phyloP scores from a whole-genome alignment of 2,113 vertebrate genomes.

The Butastur rufipennis region DNA sequence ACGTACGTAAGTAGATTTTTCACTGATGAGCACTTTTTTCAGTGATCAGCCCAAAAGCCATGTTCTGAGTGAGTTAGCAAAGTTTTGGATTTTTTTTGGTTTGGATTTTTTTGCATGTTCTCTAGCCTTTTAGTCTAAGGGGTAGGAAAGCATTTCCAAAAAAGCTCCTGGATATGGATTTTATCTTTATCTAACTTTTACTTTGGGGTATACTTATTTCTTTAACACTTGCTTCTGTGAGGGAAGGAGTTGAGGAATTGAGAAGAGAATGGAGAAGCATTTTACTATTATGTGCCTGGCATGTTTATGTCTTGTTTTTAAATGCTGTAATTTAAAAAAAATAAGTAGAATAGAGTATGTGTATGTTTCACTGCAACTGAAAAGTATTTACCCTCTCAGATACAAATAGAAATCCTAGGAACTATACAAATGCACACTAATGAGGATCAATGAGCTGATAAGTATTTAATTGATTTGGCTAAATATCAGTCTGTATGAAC shows the following conservation, averaged over 20 bases:
- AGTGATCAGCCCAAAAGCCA: not conserved
- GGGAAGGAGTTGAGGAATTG: not conserved
- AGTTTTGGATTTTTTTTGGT: not conserved
- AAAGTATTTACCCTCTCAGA: not conserved
- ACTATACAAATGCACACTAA: not conserved
- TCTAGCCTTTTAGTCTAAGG: not conserved
- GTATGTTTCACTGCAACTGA: not conserved
- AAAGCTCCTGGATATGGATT: not conserved
- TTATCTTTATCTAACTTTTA: not conserved
- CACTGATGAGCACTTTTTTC: not conserved
- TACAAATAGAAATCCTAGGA: not conserved
- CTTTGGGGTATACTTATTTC: not conserved
- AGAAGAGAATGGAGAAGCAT: not conserved
- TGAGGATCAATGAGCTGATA: not conserved
- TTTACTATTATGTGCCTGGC: not conserved
- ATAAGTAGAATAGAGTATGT: not conserved
- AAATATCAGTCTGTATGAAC: not conserved
- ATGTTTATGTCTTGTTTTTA: not conserved
- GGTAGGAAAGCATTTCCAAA: not conserved
- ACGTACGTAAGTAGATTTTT: not conserved
- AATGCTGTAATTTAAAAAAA: not conserved
- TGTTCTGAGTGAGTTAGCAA: not conserved
- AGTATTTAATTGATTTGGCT: slow-evolving; percentile 1
- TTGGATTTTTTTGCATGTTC: not conserved
- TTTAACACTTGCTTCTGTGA: not conserved